These are phyloP conservation scores for Gadus chalcogrammus DNA, from an alignment of 2,113 vertebrate genomes.

Conservation along the genomic window DNA sequence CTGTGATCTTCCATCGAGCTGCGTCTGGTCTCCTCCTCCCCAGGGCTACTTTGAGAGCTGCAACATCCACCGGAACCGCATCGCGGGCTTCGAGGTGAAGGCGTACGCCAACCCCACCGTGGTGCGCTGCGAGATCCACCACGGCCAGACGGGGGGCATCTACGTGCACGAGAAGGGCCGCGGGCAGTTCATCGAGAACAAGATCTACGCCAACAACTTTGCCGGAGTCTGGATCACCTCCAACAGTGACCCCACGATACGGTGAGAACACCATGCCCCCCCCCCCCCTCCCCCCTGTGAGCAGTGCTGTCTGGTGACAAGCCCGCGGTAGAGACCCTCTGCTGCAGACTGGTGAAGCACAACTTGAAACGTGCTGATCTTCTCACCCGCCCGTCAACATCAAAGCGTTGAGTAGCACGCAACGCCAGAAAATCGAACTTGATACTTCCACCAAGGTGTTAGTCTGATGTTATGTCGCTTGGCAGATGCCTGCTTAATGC, in stretches of 20 bases:
- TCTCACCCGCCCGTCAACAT: no score
- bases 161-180: constrained; percentile 98
- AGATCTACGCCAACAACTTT: constrained; percentile 99
- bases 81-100: constrained; percentile 98
- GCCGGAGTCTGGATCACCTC: constrained; percentile 99
- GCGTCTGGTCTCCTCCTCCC: constrained; percentile 4
- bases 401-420: no score
- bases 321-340: no score
- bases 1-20: neutral
- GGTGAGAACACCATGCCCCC: constrained; percentile 63
- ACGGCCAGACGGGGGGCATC: constrained; percentile 97
- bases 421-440: no score
- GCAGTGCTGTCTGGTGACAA: no score
- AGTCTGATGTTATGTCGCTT: no score
- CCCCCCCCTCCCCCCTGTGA: no score
- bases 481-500: no score
- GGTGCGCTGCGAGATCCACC: constrained; percentile 97
- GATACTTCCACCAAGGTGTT: no score
- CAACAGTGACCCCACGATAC: constrained; percentile 99
- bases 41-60: constrained; percentile 76
- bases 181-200: constrained; percentile 99
- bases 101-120: constrained; percentile 98
- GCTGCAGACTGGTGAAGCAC: no score
- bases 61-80: constrained; percentile 94
- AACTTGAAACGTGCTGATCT: no score